Base-by-base conservation (phyloP, 2,888 invertebrate species). In the Trichacis sp. region DNA sequence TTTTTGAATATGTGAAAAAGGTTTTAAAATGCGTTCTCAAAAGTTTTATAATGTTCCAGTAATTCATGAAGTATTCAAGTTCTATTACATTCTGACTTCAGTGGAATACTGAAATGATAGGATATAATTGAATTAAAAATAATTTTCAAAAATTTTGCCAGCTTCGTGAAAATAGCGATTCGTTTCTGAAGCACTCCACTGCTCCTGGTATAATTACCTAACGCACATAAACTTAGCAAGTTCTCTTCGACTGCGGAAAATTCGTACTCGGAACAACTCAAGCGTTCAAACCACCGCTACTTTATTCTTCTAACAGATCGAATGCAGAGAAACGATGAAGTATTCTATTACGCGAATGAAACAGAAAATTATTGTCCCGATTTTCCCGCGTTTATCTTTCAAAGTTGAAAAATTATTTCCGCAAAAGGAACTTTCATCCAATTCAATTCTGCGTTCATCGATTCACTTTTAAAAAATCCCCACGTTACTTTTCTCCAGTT, bases 211-310 rank as follows among this genome's bases (percentile, higher is more conserved):
- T 4, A 40, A 40, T 40, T 15, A 40, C 14, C 19, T 6, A 20
- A 20, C 14, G n/a, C 45, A 18, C n/a, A 42, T 45, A 45, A 45
- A 45, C 19, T 45, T 11, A 12, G 45, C 2, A 20, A 45, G 20
- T n/a, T 45, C 45, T 2, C 20, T 19, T 45, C 20, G 45, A 20
- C 20, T 19, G 8, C 6, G 15, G 45, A 11, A 20, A 45, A 45
- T 45, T 45, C 12, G 45, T 45, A 15, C 19, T 45, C 42, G 17
- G n/a, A 15, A n/a, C 42, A 45, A 45, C 45, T 45, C 19, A 20
- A 45, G 19, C 19, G 45, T 45, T 19, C 45, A 45, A 20, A 45
- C 45, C n/a, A 5, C 45, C 15, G n/a, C 18, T 45, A 42, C 42
- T 14, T 42, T n/a, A 18, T 42, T 42, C 42, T 42, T 42, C 18